Base-by-base conservation (phyloP, 2,888 invertebrate genomes). In the Trachelus troglodyta region DNA sequence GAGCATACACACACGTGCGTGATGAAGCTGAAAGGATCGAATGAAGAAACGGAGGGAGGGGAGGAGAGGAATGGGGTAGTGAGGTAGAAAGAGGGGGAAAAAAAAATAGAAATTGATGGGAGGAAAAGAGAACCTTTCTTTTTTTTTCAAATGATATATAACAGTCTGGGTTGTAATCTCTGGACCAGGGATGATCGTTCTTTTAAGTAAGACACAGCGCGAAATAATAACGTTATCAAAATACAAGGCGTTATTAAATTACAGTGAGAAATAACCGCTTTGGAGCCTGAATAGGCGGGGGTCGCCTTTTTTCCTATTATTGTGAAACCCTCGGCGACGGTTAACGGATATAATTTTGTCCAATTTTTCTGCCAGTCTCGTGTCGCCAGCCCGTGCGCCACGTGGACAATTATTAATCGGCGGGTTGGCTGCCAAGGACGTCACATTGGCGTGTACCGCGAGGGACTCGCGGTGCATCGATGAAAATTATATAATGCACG, bases 191-290 rank as follows among this genome's bases (percentile, higher is more conserved):
- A 56, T 2, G 56, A 23, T 56, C 15, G 15, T 56, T 56, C 6
- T 23, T 30, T 34, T 34, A 34, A 71, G 33, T 71, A 15, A 71
- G 71, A 71, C 71, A 34, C 71, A 31, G 34, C 74, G 35, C 34
- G 74, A 15, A 80, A 80, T 79, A 80, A 79, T 77, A 76, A 78
- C 78, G 81, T 82, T 80, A 81, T 79, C 80, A 80, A 81, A 82
- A 82, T 81, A 80, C 77, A 78, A 74, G 83, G 79, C 83, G 85
- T 85, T 88, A 88, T 87, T 86, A 86, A 88, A 88, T 88, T 87
- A 87, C 85, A 87, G 85, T 84, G 85, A 86, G 84, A 86, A 88
- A 88, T 87, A 88, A 87, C 83, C 85, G 86, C 86, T 88, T 87
- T 86, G 84, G 85, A 85, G 84, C 82, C 83, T 83, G 87, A 87